A percentile compares a stretch with the other conserved stretches of the same genome.
These are phyloP conservation scores for Cirrhinus molitorella DNA, from an alignment of 2,797 vertebrate genomes.

Conservation along the genomic window DNA sequence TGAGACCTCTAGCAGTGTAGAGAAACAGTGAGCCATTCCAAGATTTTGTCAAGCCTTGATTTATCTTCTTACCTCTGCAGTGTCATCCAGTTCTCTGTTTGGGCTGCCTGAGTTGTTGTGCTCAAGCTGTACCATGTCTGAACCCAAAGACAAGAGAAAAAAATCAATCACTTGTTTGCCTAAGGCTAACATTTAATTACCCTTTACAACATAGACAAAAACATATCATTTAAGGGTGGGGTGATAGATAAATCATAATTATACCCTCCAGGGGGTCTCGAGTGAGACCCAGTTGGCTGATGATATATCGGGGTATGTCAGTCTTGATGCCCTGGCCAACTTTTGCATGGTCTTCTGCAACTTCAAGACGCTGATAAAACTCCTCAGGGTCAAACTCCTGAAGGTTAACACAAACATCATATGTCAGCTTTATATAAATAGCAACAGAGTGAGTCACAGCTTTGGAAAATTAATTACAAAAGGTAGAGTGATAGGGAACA, in stretches of 20 bases:
- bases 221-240: not conserved
- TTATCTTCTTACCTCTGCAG: conserved; percentile 77
- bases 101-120: conserved; percentile 80
- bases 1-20: not conserved
- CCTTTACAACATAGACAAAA: not conserved
- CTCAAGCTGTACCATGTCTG: conserved; percentile 91
- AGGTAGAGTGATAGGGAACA: not conserved
- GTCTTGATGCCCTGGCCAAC: conserved; percentile 93
- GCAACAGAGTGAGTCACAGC: not conserved
- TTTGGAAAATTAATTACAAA: not conserved
- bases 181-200: not conserved
- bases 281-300: conserved; percentile 92
- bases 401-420: not conserved
- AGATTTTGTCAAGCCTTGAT: conserved; percentile 13
- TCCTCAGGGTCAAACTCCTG: conserved; percentile 98
- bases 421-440: not conserved
- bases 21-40: not conserved
- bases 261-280: conserved; percentile 90
- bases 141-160: conserved; percentile 48
- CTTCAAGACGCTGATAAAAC: conserved; percentile 97
- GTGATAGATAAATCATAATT: not conserved
- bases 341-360: conserved; percentile 94
- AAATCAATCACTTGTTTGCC: not conserved
- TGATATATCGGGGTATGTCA: conserved; percentile 95
- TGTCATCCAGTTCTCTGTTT: conserved; percentile 80